Evolutionary conservation across 2,888 invertebrate genomes (phyloP).

Genomic region (Netelia melanura): DNA sequence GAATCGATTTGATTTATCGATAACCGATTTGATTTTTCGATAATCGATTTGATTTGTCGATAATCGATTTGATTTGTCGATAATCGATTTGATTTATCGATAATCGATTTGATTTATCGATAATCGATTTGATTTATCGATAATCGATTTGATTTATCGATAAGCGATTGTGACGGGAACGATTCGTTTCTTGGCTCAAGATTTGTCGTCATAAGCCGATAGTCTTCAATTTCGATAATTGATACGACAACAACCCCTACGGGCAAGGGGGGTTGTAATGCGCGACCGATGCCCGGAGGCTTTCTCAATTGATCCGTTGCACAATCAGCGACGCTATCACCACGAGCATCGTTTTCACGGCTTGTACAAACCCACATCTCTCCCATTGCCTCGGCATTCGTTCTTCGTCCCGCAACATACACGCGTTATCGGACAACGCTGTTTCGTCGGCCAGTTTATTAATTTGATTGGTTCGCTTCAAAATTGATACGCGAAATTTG

Average conservation of each 20-base stretch:
- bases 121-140: background rate
- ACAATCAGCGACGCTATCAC: constrained; percentile 14
- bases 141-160: background rate
- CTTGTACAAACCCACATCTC: constrained; percentile 28
- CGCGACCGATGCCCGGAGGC: constrained; percentile 56
- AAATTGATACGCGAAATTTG: constrained; percentile 65
- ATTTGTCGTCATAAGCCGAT: constrained; percentile 59
- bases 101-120: background rate
- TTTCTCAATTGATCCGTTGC: constrained; percentile 49
- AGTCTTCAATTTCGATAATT: constrained; percentile 83
- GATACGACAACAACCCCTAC: constrained; percentile 77
- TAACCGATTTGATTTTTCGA: background rate
- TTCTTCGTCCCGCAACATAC: constrained; percentile 38
- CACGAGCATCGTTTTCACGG: constrained; percentile 46
- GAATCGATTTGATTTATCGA: background rate
- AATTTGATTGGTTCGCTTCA: constrained; percentile 82
- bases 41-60: background rate
- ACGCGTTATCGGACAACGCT: constrained; percentile 64
- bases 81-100: background rate
- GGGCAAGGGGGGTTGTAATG: constrained; percentile 76
- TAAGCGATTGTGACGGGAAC: background rate
- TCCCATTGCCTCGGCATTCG: constrained; percentile 36
- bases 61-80: background rate
- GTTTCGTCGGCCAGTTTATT: constrained; percentile 82
- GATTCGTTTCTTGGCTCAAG: constrained; percentile 6